Evolutionary conservation across 2,113 vertebrate species (phyloP).

Genomic region (Anser cygnoides): DNA sequence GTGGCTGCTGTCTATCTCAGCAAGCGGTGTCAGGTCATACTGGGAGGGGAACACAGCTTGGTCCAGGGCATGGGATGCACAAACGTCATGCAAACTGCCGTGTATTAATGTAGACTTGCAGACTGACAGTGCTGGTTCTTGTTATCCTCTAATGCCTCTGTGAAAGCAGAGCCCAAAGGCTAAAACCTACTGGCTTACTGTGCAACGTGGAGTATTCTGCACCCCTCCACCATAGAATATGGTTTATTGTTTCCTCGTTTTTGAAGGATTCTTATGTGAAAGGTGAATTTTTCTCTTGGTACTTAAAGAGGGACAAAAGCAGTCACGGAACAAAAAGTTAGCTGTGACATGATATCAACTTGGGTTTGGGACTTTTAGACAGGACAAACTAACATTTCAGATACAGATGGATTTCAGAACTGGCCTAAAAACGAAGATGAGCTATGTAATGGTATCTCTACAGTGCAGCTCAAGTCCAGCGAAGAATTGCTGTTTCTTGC

Average conservation of each 20-base stretch:
- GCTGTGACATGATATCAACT: not conserved
- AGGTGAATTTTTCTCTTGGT: conserved; percentile 60
- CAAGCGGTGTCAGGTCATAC: not conserved
- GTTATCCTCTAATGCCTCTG: not conserved
- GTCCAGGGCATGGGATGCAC: not conserved
- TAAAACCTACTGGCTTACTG: not conserved
- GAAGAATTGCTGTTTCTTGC: not conserved
- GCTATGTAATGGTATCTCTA: not conserved
- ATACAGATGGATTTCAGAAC: not conserved
- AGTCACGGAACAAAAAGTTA: conserved; percentile 46
- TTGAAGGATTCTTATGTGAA: conserved; percentile 12
- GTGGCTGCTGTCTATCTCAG: not conserved
- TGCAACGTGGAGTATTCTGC: not conserved
- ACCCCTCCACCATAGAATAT: not conserved
- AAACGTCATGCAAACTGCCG: not conserved
- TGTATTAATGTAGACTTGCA: not conserved
- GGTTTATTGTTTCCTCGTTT: not conserved
- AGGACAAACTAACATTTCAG: not conserved
- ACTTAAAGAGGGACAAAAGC: conserved; percentile 48
- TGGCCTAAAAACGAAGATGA: not conserved
- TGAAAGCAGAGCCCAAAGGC: not conserved
- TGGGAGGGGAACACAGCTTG: not conserved
- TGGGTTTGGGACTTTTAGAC: not conserved
- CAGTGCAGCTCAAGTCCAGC: not conserved
- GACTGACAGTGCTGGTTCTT: not conserved